Conservation (phyloP, 35 echinoderm and acorn worm species). For the Holothuria glaberrima region DNA sequence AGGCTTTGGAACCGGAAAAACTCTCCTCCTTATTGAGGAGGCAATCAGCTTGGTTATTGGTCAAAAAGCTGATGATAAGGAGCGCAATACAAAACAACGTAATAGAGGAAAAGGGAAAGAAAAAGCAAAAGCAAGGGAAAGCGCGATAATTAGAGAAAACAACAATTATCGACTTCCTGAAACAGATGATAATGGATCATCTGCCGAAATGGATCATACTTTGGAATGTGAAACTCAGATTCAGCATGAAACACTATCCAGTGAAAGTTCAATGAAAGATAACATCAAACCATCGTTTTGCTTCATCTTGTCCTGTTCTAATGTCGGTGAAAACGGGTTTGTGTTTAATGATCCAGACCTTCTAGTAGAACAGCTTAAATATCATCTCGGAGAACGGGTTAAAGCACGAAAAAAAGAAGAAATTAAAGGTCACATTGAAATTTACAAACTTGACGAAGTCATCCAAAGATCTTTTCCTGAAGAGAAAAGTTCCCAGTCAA, state of each 20-base stretch:
- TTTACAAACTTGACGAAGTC: slow-evolving; percentile 14
- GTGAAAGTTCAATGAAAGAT: not conserved
- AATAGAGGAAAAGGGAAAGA: not conserved
- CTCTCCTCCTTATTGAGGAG: slow-evolving; percentile 7
- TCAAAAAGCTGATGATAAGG: too few relatives aligned
- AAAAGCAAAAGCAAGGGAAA: not conserved
- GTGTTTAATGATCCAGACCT: slow-evolving; percentile 34
- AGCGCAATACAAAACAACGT: not conserved
- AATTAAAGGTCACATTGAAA: not conserved
- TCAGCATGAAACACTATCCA: not conserved
- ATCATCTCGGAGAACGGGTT: not conserved
- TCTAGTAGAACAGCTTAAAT: not conserved
- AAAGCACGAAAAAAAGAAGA: not conserved
- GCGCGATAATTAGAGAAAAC: too few relatives aligned
- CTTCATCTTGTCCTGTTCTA: not conserved
- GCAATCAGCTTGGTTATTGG: slow-evolving; percentile 14
- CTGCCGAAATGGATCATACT: too few relatives aligned
- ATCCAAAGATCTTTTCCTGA: slow-evolving; percentile 13
- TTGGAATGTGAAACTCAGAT: too few relatives aligned
- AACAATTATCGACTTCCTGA: too few relatives aligned
- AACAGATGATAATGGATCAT: too few relatives aligned
- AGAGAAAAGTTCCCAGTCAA: not conserved
- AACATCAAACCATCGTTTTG: not conserved
- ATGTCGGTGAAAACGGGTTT: slow-evolving; percentile 36
- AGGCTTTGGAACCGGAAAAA: slow-evolving; percentile 19